Percentiles rank a stretch among this genome's conserved stretches.
Conservation (phyloP, 2,888 invertebrate genomes). For the Parnassius orleans region DNA sequence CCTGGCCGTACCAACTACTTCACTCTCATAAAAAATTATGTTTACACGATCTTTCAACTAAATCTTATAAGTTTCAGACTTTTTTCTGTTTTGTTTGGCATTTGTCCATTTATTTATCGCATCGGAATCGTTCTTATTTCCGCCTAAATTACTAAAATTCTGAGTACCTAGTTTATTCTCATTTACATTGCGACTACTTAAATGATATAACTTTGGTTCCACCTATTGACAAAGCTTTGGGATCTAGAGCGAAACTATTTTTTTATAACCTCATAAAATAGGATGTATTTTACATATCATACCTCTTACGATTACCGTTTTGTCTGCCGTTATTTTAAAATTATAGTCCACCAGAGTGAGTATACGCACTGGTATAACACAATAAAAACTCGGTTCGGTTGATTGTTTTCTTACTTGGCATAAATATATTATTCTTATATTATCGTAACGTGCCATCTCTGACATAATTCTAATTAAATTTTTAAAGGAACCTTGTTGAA, state of each 20-base stretch:
- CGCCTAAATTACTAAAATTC: no score
- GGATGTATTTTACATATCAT: constrained; percentile 26
- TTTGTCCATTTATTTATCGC: not conserved
- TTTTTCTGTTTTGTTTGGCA: constrained; percentile 1
- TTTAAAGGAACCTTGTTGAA: constrained; percentile 11
- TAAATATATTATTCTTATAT: constrained; percentile 12
- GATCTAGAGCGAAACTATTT: constrained; percentile 19
- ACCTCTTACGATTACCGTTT: constrained; percentile 26
- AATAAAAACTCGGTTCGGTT: constrained; percentile 13
- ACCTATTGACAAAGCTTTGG: constrained; percentile 25
- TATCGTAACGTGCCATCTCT: constrained; percentile 6
- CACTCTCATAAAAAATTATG: not conserved
- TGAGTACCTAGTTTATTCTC: no score
- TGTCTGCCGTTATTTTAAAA: constrained; percentile 23
- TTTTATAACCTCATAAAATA: constrained; percentile 22
- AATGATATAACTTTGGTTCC: constrained; percentile 7
- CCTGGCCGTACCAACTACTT: constrained; percentile 12
- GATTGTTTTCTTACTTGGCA: constrained; percentile 2
- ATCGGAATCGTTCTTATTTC: not conserved
- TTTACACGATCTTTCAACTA: not conserved
- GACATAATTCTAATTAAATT: constrained; percentile 4
- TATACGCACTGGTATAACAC: constrained; percentile 21
- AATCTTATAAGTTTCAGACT: not conserved
- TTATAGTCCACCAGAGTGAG: constrained; percentile 25
- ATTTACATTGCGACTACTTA: constrained; percentile 2